Evolutionary conservation across 2,113 vertebrate species (phyloP).

Genomic region (Puntigrus tetrazona): DNA sequence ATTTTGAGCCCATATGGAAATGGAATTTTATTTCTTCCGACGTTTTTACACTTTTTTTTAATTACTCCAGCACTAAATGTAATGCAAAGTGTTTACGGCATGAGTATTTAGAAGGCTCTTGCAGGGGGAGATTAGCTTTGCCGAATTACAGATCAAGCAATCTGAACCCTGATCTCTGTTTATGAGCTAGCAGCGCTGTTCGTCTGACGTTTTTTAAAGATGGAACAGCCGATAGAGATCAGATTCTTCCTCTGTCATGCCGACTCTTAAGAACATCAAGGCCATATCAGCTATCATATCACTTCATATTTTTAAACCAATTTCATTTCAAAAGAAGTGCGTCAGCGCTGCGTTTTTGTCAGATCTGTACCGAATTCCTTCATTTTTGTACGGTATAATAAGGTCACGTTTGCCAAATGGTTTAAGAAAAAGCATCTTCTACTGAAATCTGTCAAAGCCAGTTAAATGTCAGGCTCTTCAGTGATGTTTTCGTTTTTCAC

Average conservation of each 20-base stretch:
- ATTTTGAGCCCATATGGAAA: constrained; percentile 50
- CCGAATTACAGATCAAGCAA: constrained; percentile 64
- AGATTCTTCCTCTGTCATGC: constrained; percentile 40
- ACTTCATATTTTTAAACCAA: constrained; percentile 47
- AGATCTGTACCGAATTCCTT: constrained; percentile 29
- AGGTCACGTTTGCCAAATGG: constrained; percentile 12
- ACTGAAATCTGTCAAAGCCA: constrained; percentile 8
- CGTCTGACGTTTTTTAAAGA: constrained; percentile 69
- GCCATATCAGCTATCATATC: constrained; percentile 61
- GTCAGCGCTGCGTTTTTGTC: constrained; percentile 3
- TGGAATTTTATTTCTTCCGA: constrained; percentile 29
- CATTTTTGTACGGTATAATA: background rate
- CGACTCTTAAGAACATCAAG: constrained; percentile 44
- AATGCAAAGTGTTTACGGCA: constrained; percentile 45
- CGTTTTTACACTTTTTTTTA: constrained; percentile 7
- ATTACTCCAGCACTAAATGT: constrained; percentile 1
- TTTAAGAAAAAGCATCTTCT: constrained; percentile 23
- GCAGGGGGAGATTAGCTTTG: constrained; percentile 62
- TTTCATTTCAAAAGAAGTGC: constrained; percentile 10
- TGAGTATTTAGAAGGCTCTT: constrained; percentile 56
- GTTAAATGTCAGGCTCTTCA: constrained; percentile 20
- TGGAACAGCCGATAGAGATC: constrained; percentile 63
- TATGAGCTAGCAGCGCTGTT: constrained; percentile 57
- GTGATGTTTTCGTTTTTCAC: background rate
- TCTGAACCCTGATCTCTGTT: constrained; percentile 69